These are phyloP conservation scores for Apamea anceps DNA, from an alignment of 2,888 invertebrate species.

Conservation along the genomic window DNA sequence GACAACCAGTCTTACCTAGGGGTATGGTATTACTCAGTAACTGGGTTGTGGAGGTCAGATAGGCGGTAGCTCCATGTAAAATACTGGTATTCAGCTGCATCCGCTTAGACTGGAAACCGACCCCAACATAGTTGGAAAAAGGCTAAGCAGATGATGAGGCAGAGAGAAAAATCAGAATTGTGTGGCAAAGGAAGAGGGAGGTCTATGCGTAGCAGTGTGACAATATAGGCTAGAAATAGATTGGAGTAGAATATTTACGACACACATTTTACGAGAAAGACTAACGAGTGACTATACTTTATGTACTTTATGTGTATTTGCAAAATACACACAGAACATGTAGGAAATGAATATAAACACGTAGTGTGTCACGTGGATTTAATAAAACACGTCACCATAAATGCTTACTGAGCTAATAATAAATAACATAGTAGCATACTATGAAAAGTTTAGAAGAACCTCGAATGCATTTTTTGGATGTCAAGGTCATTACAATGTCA, in stretches of 20 bases:
- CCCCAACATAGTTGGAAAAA: too few species aligned
- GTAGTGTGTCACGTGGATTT: not conserved
- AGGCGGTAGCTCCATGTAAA: too few species aligned
- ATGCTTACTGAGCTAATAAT: not conserved
- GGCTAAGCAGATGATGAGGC: too few species aligned
- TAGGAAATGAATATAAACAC: conserved; percentile 1
- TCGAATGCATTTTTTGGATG: conserved; percentile 5
- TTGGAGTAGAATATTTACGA: too few species aligned
- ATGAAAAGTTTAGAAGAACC: not conserved
- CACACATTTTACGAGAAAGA: not conserved
- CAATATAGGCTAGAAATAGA: not conserved
- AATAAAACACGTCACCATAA: not conserved
- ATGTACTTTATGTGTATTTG: not conserved
- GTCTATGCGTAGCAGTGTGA: not conserved
- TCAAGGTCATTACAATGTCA: conserved; percentile 2
- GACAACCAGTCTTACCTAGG: too few species aligned
- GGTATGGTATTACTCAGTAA: too few species aligned
- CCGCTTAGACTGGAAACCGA: too few species aligned
- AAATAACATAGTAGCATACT: not conserved
- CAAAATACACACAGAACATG: conserved; percentile 5
- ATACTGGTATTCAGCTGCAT: too few species aligned
- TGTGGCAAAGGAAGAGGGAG: too few species aligned
- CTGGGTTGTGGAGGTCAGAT: too few species aligned
- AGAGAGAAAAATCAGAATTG: too few species aligned
- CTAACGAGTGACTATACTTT: not conserved